Evolutionary conservation across 2,797 vertebrate species (phyloP).

Genomic region (Platalea minor): DNA sequence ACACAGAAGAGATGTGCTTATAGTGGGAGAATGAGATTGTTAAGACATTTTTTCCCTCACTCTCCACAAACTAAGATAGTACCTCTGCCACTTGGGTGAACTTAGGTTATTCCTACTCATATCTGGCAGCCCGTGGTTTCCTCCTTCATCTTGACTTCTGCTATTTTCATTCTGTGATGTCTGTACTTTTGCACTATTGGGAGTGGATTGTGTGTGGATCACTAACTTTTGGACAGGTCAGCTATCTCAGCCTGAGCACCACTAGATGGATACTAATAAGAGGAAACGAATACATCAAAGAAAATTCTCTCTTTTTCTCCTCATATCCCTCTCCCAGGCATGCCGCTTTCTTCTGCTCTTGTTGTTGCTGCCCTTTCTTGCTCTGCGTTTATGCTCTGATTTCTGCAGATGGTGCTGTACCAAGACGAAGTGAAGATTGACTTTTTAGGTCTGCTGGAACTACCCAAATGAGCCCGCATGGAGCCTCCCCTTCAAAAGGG

Average conservation of each 20-base stretch:
- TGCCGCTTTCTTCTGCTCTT: conserved; percentile 61
- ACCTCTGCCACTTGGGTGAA: conserved; percentile 67
- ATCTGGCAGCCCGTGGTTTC: conserved; percentile 60
- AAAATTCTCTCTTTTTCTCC: conserved; percentile 56
- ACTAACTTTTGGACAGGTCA: conserved; percentile 77
- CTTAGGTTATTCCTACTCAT: conserved; percentile 64
- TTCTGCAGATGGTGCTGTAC: conserved; percentile 51
- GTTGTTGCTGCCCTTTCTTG: conserved; percentile 60
- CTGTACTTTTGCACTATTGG: conserved; percentile 67
- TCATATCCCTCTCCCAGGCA: conserved; percentile 57
- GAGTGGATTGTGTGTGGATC: conserved; percentile 70
- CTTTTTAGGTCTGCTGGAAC: conserved; percentile 48
- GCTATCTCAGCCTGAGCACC: conserved; percentile 68
- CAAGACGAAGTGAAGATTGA: conserved; percentile 34
- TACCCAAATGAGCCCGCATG: not conserved
- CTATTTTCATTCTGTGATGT: conserved; percentile 68
- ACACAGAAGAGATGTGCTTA: conserved; percentile 50
- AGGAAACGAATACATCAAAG: conserved; percentile 73
- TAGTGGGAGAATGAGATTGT: conserved; percentile 49
- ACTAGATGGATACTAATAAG: conserved; percentile 73
- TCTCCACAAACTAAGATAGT: conserved; percentile 57
- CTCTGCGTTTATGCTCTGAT: conserved; percentile 43
- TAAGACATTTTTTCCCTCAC: conserved; percentile 57
- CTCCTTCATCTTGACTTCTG: conserved; percentile 72
- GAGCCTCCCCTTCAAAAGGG: conserved; percentile 6